Conservation (phyloP, 1,140 invertebrate species). For the Drosophila varians region DNA sequence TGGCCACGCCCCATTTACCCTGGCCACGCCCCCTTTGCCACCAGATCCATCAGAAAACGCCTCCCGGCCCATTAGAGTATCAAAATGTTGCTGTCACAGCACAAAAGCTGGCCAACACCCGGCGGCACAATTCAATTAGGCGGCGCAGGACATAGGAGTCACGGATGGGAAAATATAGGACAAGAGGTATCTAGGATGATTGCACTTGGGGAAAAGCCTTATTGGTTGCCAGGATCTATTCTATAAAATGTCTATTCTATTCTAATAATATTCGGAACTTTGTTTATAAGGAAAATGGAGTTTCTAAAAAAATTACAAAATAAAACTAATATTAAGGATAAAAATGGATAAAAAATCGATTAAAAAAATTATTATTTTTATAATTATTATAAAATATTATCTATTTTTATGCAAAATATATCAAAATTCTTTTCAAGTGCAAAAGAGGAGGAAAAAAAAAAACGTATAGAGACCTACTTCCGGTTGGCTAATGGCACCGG, state of each 20-base stretch:
- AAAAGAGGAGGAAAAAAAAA: background rate
- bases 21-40: background rate
- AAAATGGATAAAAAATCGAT: too few species aligned
- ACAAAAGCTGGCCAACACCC: constrained; percentile 60
- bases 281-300: too few species aligned
- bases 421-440: background rate
- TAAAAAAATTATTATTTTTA: too few species aligned
- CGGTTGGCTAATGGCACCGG: constrained; percentile 16
- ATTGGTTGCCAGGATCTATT: background rate
- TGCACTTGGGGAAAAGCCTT: constrained; percentile 4
- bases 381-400: too few species aligned
- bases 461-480: constrained; percentile 7
- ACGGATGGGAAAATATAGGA: constrained; percentile 1
- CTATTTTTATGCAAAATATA: too few species aligned
- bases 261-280: too few species aligned
- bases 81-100: constrained; percentile 60
- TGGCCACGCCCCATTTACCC: background rate
- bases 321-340: too few species aligned
- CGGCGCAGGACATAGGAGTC: constrained; percentile 34
- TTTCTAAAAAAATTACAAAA: too few species aligned
- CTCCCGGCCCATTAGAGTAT: constrained; percentile 29
- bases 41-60: too few species aligned
- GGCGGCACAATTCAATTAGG: constrained; percentile 69
- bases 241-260: too few species aligned
- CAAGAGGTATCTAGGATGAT: background rate